Evolutionary conservation across 2,888 invertebrate species (phyloP), one percentile per base, ranked within the genome.

Genomic region (Callinectes sapidus): DNA sequence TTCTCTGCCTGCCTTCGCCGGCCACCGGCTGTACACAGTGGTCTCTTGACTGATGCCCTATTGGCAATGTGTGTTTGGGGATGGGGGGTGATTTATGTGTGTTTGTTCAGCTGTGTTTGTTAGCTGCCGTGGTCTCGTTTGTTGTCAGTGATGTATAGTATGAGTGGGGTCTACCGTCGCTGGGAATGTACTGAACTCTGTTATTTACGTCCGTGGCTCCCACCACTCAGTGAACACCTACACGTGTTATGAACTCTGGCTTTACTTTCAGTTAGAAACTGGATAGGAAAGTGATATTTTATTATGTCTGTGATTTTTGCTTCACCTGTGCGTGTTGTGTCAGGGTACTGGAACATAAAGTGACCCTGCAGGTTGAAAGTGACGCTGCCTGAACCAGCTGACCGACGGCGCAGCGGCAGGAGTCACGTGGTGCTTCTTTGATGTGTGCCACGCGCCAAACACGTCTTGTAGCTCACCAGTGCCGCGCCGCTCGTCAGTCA

Each of bases 41-140:
- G 71, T 71, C 23, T 28, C 71, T 28, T 71, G 71, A 71, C 71
- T 23, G 71, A 23, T 28, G 28, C 71, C n/a, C n/a, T n/a, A 71
- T 71, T 71, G 71, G 71, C 71, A 13, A 28, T 71, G 71, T 71
- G 71, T 71, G 71, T 28, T 28, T 71, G 71, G 71, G 71, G n/a
- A n/a, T 10, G 23, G n/a, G 71, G 28, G 71, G 71, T 71, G 71
- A 71, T 71, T 71, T 71, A 71, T 71, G 71, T 71, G 71, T 71
- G 71, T 71, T 71, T 71, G 71, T 71, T 71, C 71, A 71, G 71
- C 71, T 71, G 71, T 71, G 71, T 71, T 71, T 71, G 71, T 71
- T 71, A 71, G 71, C 71, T 71, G 71, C n/a, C 71, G 71, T 71
- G 28, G 71, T 71, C 71, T 71, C 71, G 71, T 71, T 71, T 71